Evolutionary conservation across 1,140 invertebrate species (phyloP), one percentile per base, ranked within the genome.

Genomic region (Euglossa dilemma): DNA sequence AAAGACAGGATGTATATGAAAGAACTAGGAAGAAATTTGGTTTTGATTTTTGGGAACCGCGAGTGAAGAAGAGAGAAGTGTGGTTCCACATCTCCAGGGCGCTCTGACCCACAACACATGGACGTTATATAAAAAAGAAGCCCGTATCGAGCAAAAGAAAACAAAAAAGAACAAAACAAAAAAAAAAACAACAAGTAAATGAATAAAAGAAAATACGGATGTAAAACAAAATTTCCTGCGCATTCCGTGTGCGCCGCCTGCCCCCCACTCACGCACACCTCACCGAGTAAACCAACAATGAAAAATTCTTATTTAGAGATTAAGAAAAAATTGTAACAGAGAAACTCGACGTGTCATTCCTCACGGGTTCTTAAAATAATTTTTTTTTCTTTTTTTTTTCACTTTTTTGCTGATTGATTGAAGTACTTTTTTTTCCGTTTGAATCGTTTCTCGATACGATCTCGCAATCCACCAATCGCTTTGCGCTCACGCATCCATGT

Each of bases 91-190:
- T 82, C 69, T 87, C 89, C 85, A 94, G 93, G 93, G 93, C 93
- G 93, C 93, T 94, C 93, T 94, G 93, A 94, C 93, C 93, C 93
- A 94, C 92, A 94, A 94, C 93, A 94, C 93, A 94, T 94, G 93
- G 93, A 94, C 93, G 92, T 93, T 92, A 91, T 83, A 73, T 88
- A 88, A 89, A 83, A 75, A 87, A 88, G 84, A 85, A 87, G 83
- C 86, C 83, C 86, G 87, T 87, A 87, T 85, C 86, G 86, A 88
- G 83, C 86, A 80, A 77, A 90, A 90, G 83, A 78, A 80, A 45
- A 85, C 75, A 79, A 64, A 57, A 74, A n/a, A 23, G 43, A 66
- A 67, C 23, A n/a, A 3, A 66, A 2, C 83, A 75, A 76, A 54
- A 84, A 79, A 71, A 36, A 75, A 76, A 54, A 84, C 75, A 71